Base-by-base conservation (phyloP, 2,113 vertebrate genomes). In the Micromys minutus region DNA sequence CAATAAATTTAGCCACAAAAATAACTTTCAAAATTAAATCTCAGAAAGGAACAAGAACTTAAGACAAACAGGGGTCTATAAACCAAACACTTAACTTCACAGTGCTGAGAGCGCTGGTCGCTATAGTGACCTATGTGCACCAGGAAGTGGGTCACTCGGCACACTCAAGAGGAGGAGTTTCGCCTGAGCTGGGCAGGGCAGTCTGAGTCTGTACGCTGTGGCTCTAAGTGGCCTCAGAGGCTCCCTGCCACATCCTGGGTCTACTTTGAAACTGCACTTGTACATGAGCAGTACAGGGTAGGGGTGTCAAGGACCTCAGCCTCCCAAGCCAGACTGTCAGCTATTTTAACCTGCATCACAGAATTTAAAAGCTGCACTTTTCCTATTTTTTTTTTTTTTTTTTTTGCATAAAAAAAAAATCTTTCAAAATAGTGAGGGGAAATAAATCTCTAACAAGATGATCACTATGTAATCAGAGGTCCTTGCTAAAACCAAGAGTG, bases 61-160 rank as follows among this genome's bases (percentile, higher is more conserved):
- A n/a, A 81, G 69, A 89, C 72, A 89, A 76, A 7, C 22, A 67
- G 59, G 69, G 47, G 47, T 89, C 52, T 24, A 16, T 24, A 91
- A 72, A 34, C 17, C 81, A 77, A 45, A 0, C 34, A 57, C 47
- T 57, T 63, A 47, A 31, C 81, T 34, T n/a, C 75, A 72, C 76
- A 90, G 52, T 4, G 55, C 34, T 34, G 5, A 65, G 59, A 65
- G 34, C 1, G 15, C 57, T 34, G 1, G 21, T 17, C 29, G n/a
- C 85, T 55, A 34, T 34, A 84, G 87, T 84, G 75, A 89, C 87
- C n/a, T 26, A n/a, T 39, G 89, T 36, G 17, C 3, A 1, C 34
- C 69, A 26, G 83, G 74, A 97, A 93, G 84, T 95, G 69, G 95
- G 89, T 95, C 94, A 52, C 50, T 52, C 50, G 94, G 91, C 95